Evolutionary conservation across 2,113 vertebrate species (phyloP).

Genomic region (Andinoacara biseriatus): DNA sequence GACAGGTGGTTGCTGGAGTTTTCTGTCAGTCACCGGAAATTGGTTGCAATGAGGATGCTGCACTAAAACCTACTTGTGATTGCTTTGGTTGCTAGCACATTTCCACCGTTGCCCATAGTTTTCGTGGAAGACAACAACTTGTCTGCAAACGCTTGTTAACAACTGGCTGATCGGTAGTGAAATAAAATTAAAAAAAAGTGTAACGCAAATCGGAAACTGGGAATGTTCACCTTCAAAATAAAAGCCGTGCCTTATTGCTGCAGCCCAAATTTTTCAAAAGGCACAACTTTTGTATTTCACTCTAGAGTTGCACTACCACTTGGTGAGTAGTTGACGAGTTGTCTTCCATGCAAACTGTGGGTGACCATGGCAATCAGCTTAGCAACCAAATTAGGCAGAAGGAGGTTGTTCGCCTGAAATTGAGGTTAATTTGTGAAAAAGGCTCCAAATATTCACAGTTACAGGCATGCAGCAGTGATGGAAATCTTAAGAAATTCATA

Average conservation of each 20-base stretch:
- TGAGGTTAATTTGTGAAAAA: not conserved
- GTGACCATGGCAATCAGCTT: not conserved
- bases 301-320: not conserved
- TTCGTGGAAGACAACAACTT: not conserved
- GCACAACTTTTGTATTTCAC: not conserved
- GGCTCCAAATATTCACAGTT: not conserved
- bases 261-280: not conserved
- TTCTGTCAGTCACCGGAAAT: not conserved
- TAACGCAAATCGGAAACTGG: no score
- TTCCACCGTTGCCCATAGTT: fast-evolving
- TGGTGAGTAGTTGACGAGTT: not conserved
- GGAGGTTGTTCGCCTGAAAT: not conserved
- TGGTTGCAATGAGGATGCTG: not conserved
- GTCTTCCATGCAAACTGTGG: not conserved
- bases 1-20: not conserved
- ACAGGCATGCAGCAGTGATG: not conserved
- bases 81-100: not conserved
- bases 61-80: not conserved
- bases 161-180: fast-evolving
- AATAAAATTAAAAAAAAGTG: no score
- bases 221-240: no score
- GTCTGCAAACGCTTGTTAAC: not conserved
- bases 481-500: not conserved
- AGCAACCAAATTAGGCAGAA: not conserved
- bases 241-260: no score